Evolutionary conservation across 2,888 invertebrate genomes (phyloP).

Genomic region (Ophion slaviceki): DNA sequence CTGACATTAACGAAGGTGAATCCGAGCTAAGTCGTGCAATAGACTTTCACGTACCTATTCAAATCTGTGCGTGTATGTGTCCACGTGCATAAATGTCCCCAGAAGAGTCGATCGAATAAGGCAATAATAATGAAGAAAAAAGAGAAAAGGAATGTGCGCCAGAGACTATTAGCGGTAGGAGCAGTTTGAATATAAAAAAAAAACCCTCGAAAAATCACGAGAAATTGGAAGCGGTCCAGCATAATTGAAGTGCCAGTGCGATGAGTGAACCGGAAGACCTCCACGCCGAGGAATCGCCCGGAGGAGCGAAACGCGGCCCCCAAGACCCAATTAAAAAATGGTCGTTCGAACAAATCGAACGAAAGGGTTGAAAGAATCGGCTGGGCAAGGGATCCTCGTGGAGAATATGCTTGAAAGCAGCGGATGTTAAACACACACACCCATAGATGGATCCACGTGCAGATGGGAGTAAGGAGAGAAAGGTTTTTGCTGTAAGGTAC

Average conservation of each 20-base stretch:
- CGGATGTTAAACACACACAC: neutral
- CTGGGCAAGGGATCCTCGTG: neutral
- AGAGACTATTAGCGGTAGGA: conserved; percentile 20
- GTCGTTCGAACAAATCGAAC: conserved; percentile 49
- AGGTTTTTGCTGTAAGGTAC: conserved; percentile 22
- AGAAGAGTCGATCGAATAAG: conserved; percentile 11
- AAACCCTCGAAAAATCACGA: conserved; percentile 61
- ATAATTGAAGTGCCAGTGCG: conserved; percentile 62
- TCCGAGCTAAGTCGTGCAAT: conserved; percentile 20
- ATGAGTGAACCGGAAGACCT: conserved; percentile 59
- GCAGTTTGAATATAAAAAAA: conserved; percentile 6
- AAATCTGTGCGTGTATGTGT: neutral
- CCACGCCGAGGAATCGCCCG: conserved; percentile 54
- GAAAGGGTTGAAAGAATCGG: conserved; percentile 49
- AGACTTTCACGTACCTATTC: neutral
- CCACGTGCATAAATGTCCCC: neutral
- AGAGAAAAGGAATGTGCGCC: conserved; percentile 17
- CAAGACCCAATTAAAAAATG: conserved; percentile 66
- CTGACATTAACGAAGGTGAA: conserved; percentile 61
- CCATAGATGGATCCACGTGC: neutral
- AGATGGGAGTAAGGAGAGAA: neutral
- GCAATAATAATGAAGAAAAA: conserved; percentile 63
- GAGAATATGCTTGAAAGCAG: neutral
- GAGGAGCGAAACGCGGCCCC: conserved; percentile 47
- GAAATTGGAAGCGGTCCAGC: conserved; percentile 67